These are phyloP conservation scores for Trachelus stipa DNA, from an alignment of 2,888 invertebrate genomes.

Conservation along the genomic window DNA sequence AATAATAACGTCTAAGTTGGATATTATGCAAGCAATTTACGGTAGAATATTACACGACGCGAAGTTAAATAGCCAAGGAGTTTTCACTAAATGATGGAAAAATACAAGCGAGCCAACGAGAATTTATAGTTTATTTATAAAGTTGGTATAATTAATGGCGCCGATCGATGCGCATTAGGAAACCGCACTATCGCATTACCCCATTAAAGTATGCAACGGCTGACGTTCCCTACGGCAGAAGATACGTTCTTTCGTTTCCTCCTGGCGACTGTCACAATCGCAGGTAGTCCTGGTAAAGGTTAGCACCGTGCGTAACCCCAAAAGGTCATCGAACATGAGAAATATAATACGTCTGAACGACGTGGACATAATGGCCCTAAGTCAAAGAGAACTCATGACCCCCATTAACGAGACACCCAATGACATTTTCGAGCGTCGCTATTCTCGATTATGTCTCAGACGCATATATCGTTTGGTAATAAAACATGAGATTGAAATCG, in stretches of 20 bases:
- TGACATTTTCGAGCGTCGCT: background rate
- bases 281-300: constrained; percentile 1
- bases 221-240: constrained; percentile 26
- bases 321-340: constrained; percentile 7
- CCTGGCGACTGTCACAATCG: background rate
- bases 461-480: background rate
- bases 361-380: background rate
- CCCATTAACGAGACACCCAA: background rate
- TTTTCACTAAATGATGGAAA: constrained; percentile 33
- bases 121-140: constrained; percentile 36
- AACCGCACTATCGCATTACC: constrained; percentile 35
- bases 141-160: constrained; percentile 41
- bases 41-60: constrained; percentile 3
- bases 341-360: background rate
- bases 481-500: background rate
- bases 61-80: constrained; percentile 19
- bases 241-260: background rate
- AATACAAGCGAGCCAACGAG: constrained; percentile 27
- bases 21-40: constrained; percentile 10
- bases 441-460: background rate
- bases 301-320: constrained; percentile 1
- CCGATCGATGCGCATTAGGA: constrained; percentile 42
- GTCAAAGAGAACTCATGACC: background rate
- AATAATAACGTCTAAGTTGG: constrained; percentile 19
- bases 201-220: constrained; percentile 38